Base-by-base conservation (phyloP, 2,888 invertebrate species). In the Diarsia mendica region DNA sequence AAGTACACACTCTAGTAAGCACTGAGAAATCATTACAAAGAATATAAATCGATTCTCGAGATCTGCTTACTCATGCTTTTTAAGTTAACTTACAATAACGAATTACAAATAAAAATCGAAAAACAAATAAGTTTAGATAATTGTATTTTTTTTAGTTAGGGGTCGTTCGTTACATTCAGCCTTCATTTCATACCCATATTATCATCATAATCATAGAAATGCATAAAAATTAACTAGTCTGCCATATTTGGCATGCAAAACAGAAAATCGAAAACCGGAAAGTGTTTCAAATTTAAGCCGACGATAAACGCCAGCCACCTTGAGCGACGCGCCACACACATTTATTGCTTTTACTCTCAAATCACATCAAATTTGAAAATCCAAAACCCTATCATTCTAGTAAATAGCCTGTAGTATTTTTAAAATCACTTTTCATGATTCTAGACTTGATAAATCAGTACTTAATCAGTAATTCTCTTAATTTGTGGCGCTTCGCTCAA, bases 31-130 rank as follows among this genome's bases (percentile, higher is more conserved):
- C 3, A 18, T 55, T 65, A 46, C 20, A 9, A 1, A 33, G 6
- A 15, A 53, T 53, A 28, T 53, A 55, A 64, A 78, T 75, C 11
- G 44, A 39, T 49, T 75, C 13, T 28, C 44, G 53, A 78, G 39
- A 10, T 46, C 33, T 74, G 49, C 66, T 80, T 66, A 80, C 15
- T 80, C 75, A 75, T 46, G 13, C 3, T 55, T 74, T 80, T 80
- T 55, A 78, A 55, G 60, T 39, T 39, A 10, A 72, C 15, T 28
- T n/a, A 61, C 0, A 65, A 28, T 18, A 10, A 13, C 10, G 18
- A 8, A 28, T 20, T 28, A 48, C 39, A 78, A 61, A 65, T 28
- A 80, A 77, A 58, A 66, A n/a, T 20, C n/a, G 11, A 60, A 9
- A 28, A 33, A 9, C 10, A 2, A 64, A 20, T 64, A 63, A 33